Conservation (phyloP, 2,113 vertebrate species). For the Oceanites oceanicus region DNA sequence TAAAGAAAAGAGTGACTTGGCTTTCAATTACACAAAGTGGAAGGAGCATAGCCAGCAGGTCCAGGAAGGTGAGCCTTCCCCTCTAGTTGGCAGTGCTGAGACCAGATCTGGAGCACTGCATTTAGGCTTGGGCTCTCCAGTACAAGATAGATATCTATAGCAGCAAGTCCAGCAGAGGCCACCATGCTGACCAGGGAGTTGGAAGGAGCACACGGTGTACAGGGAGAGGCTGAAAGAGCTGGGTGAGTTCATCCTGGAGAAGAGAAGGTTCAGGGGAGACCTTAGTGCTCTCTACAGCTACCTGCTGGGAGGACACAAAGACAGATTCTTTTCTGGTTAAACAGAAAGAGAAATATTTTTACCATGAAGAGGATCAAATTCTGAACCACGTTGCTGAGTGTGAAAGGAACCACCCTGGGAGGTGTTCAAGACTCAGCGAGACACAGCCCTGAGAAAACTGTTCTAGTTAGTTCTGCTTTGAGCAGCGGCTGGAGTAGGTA, state of each 20-base stretch:
- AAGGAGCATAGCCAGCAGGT: neutral
- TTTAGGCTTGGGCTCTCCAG: neutral
- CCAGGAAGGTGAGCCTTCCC: neutral
- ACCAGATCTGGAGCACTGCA: neutral
- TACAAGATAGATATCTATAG: neutral
- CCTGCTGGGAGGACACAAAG: neutral
- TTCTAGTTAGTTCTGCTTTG: neutral
- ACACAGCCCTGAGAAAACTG: neutral
- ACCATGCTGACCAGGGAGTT: neutral
- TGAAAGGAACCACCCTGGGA: neutral
- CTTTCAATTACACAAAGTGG: neutral
- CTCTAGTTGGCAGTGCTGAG: neutral
- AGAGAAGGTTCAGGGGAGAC: neutral
- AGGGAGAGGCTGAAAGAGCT: neutral
- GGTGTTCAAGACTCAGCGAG: neutral
- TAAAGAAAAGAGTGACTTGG: neutral
- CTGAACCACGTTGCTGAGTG: fast-evolving
- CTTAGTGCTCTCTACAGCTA: neutral
- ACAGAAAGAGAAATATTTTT: neutral
- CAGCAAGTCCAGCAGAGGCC: fast-evolving
- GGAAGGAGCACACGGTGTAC: fast-evolving
- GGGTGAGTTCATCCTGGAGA: neutral
- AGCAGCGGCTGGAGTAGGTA: neutral
- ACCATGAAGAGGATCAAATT: neutral
- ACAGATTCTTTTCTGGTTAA: neutral